A percentile compares a stretch with the other conserved stretches of the same genome.
phyloP scores from a whole-genome alignment of 1,140 invertebrate genomes.

The Cydia strobilella region DNA sequence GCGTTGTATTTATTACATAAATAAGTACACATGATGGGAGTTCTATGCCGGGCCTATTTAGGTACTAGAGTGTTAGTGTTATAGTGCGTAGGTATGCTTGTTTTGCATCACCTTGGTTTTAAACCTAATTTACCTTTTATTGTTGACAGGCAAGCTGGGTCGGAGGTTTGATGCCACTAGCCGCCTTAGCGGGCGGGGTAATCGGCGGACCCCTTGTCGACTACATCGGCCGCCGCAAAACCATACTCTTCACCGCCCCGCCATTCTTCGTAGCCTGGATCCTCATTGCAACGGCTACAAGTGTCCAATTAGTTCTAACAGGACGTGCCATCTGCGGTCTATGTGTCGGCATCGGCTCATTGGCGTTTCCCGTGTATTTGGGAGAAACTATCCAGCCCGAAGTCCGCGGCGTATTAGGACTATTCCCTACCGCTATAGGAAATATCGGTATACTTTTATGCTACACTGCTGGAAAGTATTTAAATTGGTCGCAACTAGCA shows the following conservation, averaged over 20 bases:
- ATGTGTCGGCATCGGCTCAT: conserved; percentile 91
- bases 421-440: conserved; percentile 94
- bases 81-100: no score
- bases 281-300: conserved; percentile 86
- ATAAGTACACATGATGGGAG: no score
- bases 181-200: conserved; percentile 91
- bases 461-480: conserved; percentile 87
- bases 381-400: conserved; percentile 95
- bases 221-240: conserved; percentile 90
- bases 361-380: conserved; percentile 93
- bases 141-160: conserved; percentile 91
- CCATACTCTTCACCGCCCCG: conserved; percentile 89
- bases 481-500: conserved; percentile 90
- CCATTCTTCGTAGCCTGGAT: conserved; percentile 93
- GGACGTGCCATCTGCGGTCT: conserved; percentile 91
- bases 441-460: conserved; percentile 92
- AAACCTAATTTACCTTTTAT: conserved; percentile 36
- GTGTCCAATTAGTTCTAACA: conserved; percentile 85
- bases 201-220: conserved; percentile 93
- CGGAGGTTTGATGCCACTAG: conserved; percentile 92
- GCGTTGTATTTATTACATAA: no score
- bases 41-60: no score
- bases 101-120: background rate
- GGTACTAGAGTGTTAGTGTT: no score
- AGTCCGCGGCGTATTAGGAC: conserved; percentile 91